Conservation (phyloP, 2,888 invertebrate genomes). For the Mesoligia furuncula region DNA sequence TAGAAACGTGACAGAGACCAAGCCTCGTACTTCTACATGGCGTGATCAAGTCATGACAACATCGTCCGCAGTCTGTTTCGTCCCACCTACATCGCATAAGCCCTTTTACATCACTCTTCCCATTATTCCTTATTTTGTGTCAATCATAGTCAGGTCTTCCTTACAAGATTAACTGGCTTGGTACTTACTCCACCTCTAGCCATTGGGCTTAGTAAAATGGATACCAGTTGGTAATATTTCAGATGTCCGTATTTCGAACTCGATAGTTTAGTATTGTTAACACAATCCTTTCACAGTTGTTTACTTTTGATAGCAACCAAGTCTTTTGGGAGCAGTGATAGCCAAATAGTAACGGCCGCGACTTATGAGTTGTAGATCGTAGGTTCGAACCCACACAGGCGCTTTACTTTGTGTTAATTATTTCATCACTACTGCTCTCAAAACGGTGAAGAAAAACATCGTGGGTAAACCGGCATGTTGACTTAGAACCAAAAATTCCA, state of each 20-base stretch:
- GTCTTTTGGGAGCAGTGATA: too few relatives aligned
- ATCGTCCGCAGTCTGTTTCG: background rate
- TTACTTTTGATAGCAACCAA: background rate
- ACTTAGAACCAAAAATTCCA: too few relatives aligned
- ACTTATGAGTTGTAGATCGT: too few relatives aligned
- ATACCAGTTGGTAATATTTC: background rate
- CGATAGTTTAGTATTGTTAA: background rate
- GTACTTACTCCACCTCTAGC: background rate
- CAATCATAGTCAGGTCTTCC: background rate
- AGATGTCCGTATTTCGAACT: background rate
- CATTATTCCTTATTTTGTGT: background rate
- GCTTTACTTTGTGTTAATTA: too few relatives aligned
- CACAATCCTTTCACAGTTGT: background rate
- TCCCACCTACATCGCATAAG: background rate
- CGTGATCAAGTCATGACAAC: background rate
- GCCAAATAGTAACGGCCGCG: too few relatives aligned
- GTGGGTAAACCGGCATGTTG: too few relatives aligned
- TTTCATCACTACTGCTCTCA: too few relatives aligned
- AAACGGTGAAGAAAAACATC: too few relatives aligned
- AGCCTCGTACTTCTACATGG: background rate
- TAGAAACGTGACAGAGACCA: constrained; percentile 10
- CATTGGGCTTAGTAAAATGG: background rate
- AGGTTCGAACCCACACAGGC: too few relatives aligned
- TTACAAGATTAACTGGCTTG: background rate
- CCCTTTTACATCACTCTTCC: background rate